Conservation (phyloP, 2,797 vertebrate genomes). For the Lacerta agilis region DNA sequence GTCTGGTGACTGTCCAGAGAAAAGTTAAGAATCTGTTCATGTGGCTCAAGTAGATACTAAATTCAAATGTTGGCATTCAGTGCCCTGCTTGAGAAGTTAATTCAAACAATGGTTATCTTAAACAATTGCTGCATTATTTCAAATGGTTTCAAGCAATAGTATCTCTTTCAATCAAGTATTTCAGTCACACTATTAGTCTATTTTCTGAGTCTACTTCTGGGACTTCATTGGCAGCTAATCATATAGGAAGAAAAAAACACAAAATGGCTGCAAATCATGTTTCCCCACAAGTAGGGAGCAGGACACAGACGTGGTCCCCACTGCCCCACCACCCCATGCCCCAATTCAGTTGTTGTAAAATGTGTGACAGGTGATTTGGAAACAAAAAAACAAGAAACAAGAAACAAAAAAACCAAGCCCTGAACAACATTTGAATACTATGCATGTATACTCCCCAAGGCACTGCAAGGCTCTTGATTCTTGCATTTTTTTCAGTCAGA, state of each 20-base stretch:
- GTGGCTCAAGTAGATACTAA: slow-evolving; percentile 1
- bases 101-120: neutral
- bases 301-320: no score
- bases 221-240: neutral
- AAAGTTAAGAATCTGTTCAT: slow-evolving; percentile 11
- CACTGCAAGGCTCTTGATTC: neutral
- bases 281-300: neutral
- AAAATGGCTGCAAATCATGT: neutral
- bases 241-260: neutral
- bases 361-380: no score
- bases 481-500: neutral
- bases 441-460: neutral
- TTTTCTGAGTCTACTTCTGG: neutral
- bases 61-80: slow-evolving; percentile 8
- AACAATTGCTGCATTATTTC: neutral
- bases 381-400: no score
- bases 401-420: no score
- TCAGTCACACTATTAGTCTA: neutral
- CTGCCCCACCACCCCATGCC: no score
- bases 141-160: neutral
- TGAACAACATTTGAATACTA: neutral
- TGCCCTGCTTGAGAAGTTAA: neutral
- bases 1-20: slow-evolving; percentile 19
- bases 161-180: neutral
- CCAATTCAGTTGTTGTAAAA: no score